Evolutionary conservation across 2,797 vertebrate genomes (phyloP).

Genomic region (Otus scops): DNA sequence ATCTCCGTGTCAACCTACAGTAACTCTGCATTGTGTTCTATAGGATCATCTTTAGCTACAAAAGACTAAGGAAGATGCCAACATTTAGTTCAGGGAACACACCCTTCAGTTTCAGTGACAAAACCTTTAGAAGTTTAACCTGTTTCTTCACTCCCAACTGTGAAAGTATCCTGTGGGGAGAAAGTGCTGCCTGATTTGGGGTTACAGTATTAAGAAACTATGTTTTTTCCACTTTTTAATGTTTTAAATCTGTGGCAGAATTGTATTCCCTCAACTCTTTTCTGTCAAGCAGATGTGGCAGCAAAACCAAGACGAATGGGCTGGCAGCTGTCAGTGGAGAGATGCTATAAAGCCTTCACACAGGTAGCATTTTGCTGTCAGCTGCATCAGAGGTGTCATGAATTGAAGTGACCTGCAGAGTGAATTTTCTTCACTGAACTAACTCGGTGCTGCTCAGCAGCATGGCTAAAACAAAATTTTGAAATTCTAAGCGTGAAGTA

Average conservation of each 20-base stretch:
- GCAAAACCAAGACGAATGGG: background rate
- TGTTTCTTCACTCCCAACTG: background rate
- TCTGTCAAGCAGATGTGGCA: background rate
- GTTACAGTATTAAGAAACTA: background rate
- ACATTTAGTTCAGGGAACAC: background rate
- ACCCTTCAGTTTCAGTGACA: background rate
- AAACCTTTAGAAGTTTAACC: background rate
- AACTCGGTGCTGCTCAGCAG: background rate
- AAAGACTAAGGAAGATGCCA: background rate
- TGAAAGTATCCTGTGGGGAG: background rate
- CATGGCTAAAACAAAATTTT: background rate
- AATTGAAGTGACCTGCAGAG: background rate
- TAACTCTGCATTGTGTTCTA: background rate
- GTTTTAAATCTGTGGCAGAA: background rate
- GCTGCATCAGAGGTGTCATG: background rate
- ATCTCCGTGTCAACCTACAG: background rate
- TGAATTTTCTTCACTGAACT: background rate
- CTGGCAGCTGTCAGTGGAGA: background rate
- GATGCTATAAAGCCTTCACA: background rate
- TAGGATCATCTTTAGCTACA: background rate
- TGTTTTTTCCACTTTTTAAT: background rate
- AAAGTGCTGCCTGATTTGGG: background rate
- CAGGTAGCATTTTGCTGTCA: background rate
- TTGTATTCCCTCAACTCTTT: background rate
- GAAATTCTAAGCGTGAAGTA: background rate